Evolutionary conservation across 2,113 vertebrate species (phyloP), one percentile per base, ranked within the genome.

Genomic region (Lontra canadensis): DNA sequence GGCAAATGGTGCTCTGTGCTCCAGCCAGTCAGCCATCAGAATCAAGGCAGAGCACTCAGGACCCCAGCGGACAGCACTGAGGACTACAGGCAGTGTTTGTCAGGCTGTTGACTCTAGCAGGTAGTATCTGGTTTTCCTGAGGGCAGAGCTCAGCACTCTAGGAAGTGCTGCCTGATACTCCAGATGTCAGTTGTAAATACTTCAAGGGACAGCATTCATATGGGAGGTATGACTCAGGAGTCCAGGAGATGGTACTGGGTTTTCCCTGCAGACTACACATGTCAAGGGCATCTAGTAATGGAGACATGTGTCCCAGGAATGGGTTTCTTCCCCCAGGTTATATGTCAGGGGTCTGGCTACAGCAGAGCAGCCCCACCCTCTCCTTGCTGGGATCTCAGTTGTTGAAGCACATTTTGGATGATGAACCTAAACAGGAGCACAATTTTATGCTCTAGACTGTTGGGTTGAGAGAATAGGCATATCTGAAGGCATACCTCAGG

Each of bases 381-480:
- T 86, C 73, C 47, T 92, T 87, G 52, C 55, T 52, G 31, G 10
- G 6, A 71, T 18, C 7, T 67, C 88, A 31, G 23, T 25, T 52
- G 25, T 18, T 39, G 69, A 78, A 84, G 23, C 23, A 69, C 13
- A 59, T 67, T 96, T 96, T 87, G 71, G 26, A 42, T 57, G 71
- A 93, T 12, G 29, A n/a, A 31, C 29, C 15, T 90, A 63, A 88
- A 10, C 7, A 69, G 73, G 79, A 89, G 34, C 7, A 42, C 7
- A 17, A 4, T 36, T 79, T 59, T 67, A 6, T 61, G n/a, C 26
- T 85, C 42, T 69, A 29, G 71, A 11, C 63, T 44, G 1, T 49
- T 67, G 52, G n/a, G 31, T 61, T 55, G 12, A 31, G 67, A 84
- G 44, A 78, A 57, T 6, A 34, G 1, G 7, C 17, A 36, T 12